These are phyloP conservation scores for Myotis myotis DNA, from an alignment of 2,797 vertebrate genomes.

Conservation along the genomic window DNA sequence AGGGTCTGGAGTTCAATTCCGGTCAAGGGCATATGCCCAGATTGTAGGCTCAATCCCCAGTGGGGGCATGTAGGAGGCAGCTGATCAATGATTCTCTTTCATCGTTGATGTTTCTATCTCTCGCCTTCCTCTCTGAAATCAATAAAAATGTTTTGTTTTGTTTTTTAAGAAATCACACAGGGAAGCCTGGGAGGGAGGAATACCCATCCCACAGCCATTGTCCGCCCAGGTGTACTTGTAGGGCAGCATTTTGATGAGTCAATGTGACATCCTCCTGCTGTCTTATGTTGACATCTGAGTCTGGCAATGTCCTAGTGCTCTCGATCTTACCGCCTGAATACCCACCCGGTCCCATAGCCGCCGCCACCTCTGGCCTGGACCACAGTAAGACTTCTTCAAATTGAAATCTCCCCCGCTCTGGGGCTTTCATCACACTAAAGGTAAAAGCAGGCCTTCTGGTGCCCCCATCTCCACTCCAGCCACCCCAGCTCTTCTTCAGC, in stretches of 20 bases:
- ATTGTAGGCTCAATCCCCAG: no score
- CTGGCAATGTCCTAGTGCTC: background rate
- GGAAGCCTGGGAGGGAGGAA: background rate
- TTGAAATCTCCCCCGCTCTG: background rate
- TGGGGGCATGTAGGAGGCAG: no score
- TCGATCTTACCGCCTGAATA: background rate
- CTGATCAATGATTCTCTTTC: no score
- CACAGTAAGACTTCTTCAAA: background rate
- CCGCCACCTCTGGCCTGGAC: background rate
- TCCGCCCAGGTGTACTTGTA: background rate
- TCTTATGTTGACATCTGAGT: background rate
- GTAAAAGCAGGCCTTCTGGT: background rate
- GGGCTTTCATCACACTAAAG: background rate
- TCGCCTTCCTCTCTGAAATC: no score
- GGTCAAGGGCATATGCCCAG: no score
- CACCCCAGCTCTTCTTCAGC: background rate
- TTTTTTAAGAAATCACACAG: slow-evolving; percentile 38
- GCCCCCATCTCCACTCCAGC: rapidly evolving
- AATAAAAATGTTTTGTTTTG: no score
- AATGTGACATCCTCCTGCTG: background rate
- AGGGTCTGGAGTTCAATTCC: no score
- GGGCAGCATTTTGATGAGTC: background rate
- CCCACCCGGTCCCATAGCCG: background rate
- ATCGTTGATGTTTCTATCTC: no score
- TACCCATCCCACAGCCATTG: background rate